phyloP scores from a whole-genome alignment of 2,797 vertebrate genomes.

The Oreortyx pictus region DNA sequence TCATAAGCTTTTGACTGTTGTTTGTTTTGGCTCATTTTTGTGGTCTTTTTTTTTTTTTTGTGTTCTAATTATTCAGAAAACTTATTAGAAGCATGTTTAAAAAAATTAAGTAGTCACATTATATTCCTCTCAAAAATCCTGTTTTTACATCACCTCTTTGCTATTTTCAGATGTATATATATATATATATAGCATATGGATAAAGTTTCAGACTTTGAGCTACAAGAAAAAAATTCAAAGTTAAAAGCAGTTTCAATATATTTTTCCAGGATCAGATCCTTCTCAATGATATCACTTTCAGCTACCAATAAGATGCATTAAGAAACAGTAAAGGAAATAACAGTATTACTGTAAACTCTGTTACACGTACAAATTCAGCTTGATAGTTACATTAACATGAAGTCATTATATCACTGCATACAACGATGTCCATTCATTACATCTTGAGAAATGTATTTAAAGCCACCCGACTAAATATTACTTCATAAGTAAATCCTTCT shows the following conservation, averaged over 20 bases:
- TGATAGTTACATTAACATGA: neutral
- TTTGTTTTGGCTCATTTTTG: neutral
- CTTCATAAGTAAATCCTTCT: conserved; percentile 72
- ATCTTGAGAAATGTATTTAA: conserved; percentile 35
- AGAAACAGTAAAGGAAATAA: neutral
- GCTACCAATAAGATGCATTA: neutral
- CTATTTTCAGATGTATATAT: neutral
- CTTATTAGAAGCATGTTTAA: neutral
- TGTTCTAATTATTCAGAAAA: neutral
- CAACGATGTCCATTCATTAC: neutral
- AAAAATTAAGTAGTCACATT: neutral
- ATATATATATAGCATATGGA: neutral
- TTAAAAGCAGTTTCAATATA: neutral
- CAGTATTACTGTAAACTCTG: neutral
- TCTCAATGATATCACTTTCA: neutral
- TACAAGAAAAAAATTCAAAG: neutral
- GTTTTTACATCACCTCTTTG: neutral
- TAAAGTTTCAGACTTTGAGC: neutral
- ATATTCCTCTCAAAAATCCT: neutral
- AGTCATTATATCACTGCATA: neutral
- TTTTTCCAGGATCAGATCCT: neutral
- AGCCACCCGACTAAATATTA: conserved; percentile 49
- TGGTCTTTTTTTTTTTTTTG: neutral
- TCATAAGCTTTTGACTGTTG: neutral
- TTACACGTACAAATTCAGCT: neutral